phyloP scores from a whole-genome alignment of 2,113 vertebrate species.

The Hippoglossus stenolepis region DNA sequence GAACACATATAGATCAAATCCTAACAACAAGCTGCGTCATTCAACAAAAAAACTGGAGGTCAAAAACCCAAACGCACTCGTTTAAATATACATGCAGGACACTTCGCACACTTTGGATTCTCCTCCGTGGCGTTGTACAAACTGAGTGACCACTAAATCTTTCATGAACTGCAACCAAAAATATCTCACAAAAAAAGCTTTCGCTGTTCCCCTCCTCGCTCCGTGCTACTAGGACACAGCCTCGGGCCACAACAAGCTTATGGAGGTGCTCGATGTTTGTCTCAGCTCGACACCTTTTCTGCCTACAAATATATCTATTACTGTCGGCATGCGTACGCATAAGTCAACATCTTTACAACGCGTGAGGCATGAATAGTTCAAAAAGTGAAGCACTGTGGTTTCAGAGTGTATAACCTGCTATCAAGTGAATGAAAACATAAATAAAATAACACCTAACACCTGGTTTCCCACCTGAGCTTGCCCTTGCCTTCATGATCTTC shows the following conservation, averaged over 20 bases:
- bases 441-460: background rate
- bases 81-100: conserved; percentile 35
- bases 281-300: conserved; percentile 12
- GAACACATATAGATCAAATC: background rate
- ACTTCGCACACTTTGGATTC: conserved; percentile 39
- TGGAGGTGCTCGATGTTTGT: conserved; percentile 24
- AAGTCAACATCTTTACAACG: conserved; percentile 16
- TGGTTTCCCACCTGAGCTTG: conserved; percentile 55
- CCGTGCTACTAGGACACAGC: conserved; percentile 16
- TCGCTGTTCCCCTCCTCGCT: conserved; percentile 39
- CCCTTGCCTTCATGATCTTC: conserved; percentile 75
- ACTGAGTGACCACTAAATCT: conserved; percentile 70
- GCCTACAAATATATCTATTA: conserved; percentile 12
- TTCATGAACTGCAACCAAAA: conserved; percentile 76
- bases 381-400: background rate
- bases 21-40: background rate
- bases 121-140: conserved; percentile 55
- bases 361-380: conserved; percentile 6
- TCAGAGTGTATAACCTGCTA: background rate
- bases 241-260: conserved; percentile 29
- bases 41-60: background rate
- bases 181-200: conserved; percentile 63
- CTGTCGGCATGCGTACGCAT: background rate
- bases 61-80: conserved; percentile 13
- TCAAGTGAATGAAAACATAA: background rate